Conservation (phyloP, 2,113 vertebrate genomes). For the Nerophis lumbriciformis region DNA sequence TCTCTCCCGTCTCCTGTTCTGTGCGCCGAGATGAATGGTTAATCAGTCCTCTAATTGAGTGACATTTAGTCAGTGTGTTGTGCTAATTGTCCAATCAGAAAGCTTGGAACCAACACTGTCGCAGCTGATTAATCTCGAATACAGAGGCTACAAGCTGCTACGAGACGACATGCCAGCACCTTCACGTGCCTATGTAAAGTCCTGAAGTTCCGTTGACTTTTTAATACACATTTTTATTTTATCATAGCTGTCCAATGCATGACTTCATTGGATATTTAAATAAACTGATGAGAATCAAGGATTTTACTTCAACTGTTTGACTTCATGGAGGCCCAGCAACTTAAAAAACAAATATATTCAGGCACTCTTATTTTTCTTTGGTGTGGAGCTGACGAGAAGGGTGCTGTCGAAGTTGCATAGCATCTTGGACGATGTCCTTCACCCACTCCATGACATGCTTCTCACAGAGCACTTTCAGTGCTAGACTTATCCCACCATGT, state of each 20-base stretch:
- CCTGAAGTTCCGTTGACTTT: conserved; percentile 26
- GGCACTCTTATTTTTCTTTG: too few relatives aligned
- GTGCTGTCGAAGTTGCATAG: too few relatives aligned
- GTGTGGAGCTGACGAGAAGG: too few relatives aligned
- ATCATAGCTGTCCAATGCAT: not conserved
- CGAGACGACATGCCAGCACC: conserved; percentile 49
- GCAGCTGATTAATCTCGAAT: conserved; percentile 66
- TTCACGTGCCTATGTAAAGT: conserved; percentile 36
- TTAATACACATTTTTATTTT: not conserved
- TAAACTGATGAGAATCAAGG: too few relatives aligned
- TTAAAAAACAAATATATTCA: too few relatives aligned
- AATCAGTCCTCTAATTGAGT: conserved; percentile 66
- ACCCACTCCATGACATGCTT: too few relatives aligned
- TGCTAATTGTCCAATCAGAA: conserved; percentile 72
- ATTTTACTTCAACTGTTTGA: too few relatives aligned
- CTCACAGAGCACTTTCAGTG: too few relatives aligned
- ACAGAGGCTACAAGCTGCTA: conserved; percentile 62
- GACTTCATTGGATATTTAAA: not conserved
- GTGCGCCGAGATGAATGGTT: conserved; percentile 52
- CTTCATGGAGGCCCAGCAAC: too few relatives aligned
- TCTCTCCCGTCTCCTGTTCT: conserved; percentile 5
- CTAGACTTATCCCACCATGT: too few relatives aligned
- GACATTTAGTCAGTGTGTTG: conserved; percentile 54
- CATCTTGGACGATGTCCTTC: too few relatives aligned
- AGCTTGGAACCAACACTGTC: conserved; percentile 62